Conservation (phyloP, 2,113 vertebrate species). For the Nicator chloris region DNA sequence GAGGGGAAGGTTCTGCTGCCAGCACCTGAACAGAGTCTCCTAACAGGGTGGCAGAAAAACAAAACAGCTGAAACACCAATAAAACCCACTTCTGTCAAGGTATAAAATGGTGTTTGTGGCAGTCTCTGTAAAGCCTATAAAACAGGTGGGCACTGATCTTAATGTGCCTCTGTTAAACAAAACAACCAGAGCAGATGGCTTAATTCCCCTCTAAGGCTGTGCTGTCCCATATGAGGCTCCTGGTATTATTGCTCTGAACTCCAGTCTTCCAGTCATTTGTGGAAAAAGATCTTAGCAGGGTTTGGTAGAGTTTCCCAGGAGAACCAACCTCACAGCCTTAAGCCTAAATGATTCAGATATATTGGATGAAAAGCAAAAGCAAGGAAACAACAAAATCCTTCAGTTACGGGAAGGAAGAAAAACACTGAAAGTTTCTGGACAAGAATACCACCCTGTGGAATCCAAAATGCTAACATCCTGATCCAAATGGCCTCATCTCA, state of each 20-base stretch:
- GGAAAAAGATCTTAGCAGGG: not conserved
- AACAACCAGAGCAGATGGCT: not conserved
- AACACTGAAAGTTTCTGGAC: not conserved
- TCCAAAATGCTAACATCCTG: fast-evolving
- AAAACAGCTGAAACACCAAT: not conserved
- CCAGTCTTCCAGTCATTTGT: not conserved
- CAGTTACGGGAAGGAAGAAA: not conserved
- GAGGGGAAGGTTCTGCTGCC: not conserved
- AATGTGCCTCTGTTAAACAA: not conserved
- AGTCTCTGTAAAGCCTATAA: not conserved
- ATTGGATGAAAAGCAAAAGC: not conserved
- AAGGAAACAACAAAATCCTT: not conserved
- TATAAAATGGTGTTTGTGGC: not conserved
- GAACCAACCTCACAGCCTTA: not conserved
- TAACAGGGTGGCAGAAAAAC: not conserved
- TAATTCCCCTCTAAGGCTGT: not conserved
- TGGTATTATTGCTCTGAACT: not conserved
- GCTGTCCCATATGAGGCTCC: not conserved
- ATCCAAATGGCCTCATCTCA: not conserved
- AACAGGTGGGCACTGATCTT: not conserved
- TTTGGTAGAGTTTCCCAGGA: not conserved
- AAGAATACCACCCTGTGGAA: not conserved
- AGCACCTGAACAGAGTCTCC: fast-evolving
- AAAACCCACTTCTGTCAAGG: not conserved
- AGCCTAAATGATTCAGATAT: not conserved